Evolutionary conservation across 2,113 vertebrate species (phyloP), one percentile per base, ranked within the genome.

Genomic region (Thamnophis sirtalis): DNA sequence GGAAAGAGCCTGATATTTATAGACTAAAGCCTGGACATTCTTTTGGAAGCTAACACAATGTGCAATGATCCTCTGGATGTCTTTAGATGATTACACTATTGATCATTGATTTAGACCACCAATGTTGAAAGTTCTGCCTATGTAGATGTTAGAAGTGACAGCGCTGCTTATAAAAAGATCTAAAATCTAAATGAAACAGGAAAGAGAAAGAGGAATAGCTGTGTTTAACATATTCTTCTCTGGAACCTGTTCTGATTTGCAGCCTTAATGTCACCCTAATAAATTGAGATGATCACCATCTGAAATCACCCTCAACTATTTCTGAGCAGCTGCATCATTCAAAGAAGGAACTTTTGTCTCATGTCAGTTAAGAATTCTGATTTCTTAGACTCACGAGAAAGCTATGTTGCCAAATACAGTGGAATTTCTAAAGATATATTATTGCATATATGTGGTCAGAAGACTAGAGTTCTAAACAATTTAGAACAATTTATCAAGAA

Each of bases 1-100:
- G 87, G 91, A 88, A 26, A 73, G 89, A 91, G 91, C 33, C 54
- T 0, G 68, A 13, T 95, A 93, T 96, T 93, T 95, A 93, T 92
- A 95, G 96, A 87, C 84, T 0, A 0, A 2, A 93, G 87, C 90
- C 89, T 88, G 89, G 6, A 93, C 1, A 2, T 87, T 89, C 11
- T 48, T 68, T 95, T 22, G 49, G 93, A 54, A 95, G 90, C 28
- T 21, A 53, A 84, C 0, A 0, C 73, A 28, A 1, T 28, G 51
- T 1, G 38, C 80, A 87, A 94, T 84, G 91, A 43, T 51, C 11
- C 63, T 53, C 49, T 24, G n/a, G 58, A 73, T 54, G 38, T 56
- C 50, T 88, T 88, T 48, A 84, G 80, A 54, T 48, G 33, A 84
- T 89, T 84, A 89, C 7, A 58, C 26, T 17, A 51, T n/a, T 85